Percentiles rank a stretch among this genome's conserved stretches.
Evolutionary conservation across 2,888 invertebrate genomes (phyloP).

Genomic region (Callyntrura guangdongensis): DNA sequence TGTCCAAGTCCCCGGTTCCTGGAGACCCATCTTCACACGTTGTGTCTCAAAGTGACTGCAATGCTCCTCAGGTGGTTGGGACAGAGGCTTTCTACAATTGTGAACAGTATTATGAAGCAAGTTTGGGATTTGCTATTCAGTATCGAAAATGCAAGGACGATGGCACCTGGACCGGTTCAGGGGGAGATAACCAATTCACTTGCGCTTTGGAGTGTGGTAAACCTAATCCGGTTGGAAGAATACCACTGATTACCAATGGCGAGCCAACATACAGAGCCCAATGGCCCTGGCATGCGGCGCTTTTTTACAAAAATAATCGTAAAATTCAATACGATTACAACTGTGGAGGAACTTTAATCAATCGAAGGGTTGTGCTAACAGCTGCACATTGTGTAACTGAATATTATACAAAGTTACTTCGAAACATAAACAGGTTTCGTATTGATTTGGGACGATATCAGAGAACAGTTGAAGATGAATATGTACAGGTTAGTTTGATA

Average conservation of each 20-base stretch:
- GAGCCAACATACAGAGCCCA: conserved; percentile 87
- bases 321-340: conserved; percentile 87
- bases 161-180: conserved; percentile 81
- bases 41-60: conserved; percentile 65
- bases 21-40: conserved; percentile 55
- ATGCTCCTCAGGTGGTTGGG: conserved; percentile 58
- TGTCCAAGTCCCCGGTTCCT: conserved; percentile 66
- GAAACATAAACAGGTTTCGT: conserved; percentile 61
- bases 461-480: conserved; percentile 79
- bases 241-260: conserved; percentile 80
- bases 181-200: conserved; percentile 73
- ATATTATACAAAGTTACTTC: conserved; percentile 56
- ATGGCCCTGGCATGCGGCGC: conserved; percentile 90
- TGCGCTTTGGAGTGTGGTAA: conserved; percentile 82
- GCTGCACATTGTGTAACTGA: conserved; percentile 83
- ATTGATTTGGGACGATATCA: conserved; percentile 82
- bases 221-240: conserved; percentile 73
- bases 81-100: conserved; percentile 83
- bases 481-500: conserved; percentile 80
- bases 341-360: conserved; percentile 89
- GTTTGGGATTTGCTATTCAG: conserved; percentile 71
- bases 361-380: conserved; percentile 70
- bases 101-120: conserved; percentile 80
- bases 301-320: conserved; percentile 59
- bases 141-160: conserved; percentile 81